Base-by-base conservation (phyloP, 2,888 invertebrate species). In the Criorhina ranunculi region DNA sequence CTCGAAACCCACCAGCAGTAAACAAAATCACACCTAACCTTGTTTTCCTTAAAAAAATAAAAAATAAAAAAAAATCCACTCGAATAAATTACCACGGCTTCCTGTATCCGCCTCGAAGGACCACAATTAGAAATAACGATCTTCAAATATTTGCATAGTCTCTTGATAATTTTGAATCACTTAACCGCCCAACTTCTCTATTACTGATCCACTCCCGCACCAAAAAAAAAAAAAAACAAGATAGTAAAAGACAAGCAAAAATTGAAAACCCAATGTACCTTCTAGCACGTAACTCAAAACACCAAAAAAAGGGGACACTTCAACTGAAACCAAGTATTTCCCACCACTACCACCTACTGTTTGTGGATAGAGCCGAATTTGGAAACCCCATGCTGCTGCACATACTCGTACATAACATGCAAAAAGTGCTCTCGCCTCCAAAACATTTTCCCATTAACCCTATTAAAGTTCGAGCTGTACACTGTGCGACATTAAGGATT, bases 391-490 rank as follows among this genome's bases (percentile, higher is more conserved):
- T n/a, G n/a, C n/a, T 44, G 37, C 44, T 46, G 33, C 57, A 59
- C 46, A 37, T 42, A 42, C 55, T 24, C 4, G 24, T 24, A 40
- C 8, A 5, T n/a, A 11, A 33, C n/a, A 33, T 24, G 35, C 35
- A 49, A 19, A 8, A 8, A 33, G 19, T 35, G 24, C 19, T 64
- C 46, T 8, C 19, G 5, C 62, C 35, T 42, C 12, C 44, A 55
- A 46, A 49, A 70, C 44, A 57, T 37, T 59, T 51, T 19, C 59
- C 64, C 55, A 75, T 75, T 75, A 75, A 66, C 75, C 75, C 75
- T 24, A 66, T 66, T 75, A 75, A 75, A 66, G 57, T 49, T 57
- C 5, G 29, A 62, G 35, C 51, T 44, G 51, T 24, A 24, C 19
- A 29, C 19, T 49, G 70, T 60, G 72, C 24, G 40, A 51, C 29